Evolutionary conservation across 2,888 invertebrate genomes (phyloP).

Genomic region (Lydus trimaculatus): DNA sequence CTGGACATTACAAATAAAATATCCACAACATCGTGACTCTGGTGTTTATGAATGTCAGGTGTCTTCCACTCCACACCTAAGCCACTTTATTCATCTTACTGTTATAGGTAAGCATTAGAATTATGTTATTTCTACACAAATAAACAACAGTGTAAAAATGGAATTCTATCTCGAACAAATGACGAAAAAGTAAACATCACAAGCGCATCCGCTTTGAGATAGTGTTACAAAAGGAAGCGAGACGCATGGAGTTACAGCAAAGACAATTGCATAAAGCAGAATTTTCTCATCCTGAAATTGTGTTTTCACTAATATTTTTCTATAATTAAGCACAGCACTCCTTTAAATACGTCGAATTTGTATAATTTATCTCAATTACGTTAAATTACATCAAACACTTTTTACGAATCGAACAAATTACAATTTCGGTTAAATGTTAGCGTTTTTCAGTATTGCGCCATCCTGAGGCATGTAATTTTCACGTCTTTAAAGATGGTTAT

Average conservation of each 20-base stretch:
- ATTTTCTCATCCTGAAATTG: too few relatives aligned
- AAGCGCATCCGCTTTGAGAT: too few relatives aligned
- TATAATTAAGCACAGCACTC: too few relatives aligned
- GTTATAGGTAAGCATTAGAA: slow-evolving; percentile 79
- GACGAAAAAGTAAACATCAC: too few relatives aligned
- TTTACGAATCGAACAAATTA: not conserved
- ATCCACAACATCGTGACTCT: slow-evolving; percentile 87
- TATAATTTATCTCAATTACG: not conserved
- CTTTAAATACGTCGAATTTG: not conserved
- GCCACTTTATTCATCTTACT: slow-evolving; percentile 88
- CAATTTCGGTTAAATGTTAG: not conserved
- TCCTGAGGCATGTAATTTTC: not conserved
- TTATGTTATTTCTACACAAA: not conserved
- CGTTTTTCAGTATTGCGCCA: not conserved
- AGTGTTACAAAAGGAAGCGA: too few relatives aligned
- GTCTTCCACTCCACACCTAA: slow-evolving; percentile 91
- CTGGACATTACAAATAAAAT: slow-evolving; percentile 92
- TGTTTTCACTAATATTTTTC: too few relatives aligned
- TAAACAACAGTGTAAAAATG: too few relatives aligned
- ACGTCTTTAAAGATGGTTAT: not conserved
- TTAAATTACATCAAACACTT: too few relatives aligned
- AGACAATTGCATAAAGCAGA: too few relatives aligned
- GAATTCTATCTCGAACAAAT: too few relatives aligned
- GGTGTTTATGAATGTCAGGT: slow-evolving; percentile 95
- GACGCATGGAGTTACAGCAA: too few relatives aligned